phyloP scores from a whole-genome alignment of 2,797 vertebrate species.

The Adelosebastes latens region DNA sequence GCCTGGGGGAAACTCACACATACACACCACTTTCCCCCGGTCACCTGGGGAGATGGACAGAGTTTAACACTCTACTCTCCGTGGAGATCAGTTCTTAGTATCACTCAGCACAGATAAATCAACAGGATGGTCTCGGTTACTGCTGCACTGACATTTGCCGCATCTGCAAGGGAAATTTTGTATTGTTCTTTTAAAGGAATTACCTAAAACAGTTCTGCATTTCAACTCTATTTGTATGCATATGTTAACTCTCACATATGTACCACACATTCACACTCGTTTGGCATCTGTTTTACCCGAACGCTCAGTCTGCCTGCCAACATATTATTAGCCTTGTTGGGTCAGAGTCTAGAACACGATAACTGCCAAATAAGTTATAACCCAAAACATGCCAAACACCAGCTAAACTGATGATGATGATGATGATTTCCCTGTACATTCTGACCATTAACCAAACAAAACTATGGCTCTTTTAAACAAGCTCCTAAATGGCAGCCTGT shows the following conservation, averaged over 20 bases:
- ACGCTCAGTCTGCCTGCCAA: not conserved
- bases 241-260: conserved; percentile 9
- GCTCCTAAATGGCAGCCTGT: not conserved
- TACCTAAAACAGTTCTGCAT: not conserved
- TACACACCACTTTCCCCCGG: conserved; percentile 45
- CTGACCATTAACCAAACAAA: conserved; percentile 21
- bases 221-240: conserved; percentile 4
- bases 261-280: conserved; percentile 1
- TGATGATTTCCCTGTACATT: not conserved
- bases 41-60: conserved; percentile 41
- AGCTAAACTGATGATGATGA: not conserved
- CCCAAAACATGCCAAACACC: not conserved
- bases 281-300: not conserved
- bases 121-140: not conserved
- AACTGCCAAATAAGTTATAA: not conserved
- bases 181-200: not conserved
- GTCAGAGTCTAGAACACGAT: not conserved
- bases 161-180: not conserved
- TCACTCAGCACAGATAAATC: conserved; percentile 26
- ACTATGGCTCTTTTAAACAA: not conserved
- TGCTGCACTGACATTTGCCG: not conserved
- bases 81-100: conserved; percentile 17
- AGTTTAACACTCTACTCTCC: conserved; percentile 43
- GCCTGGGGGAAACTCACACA: conserved; percentile 59
- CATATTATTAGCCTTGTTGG: not conserved